Percentiles rank a stretch among this genome's conserved stretches.
These are phyloP conservation scores for Montipora sp. DNA, from an alignment of 64 coral and sea anemone genomes.

Conservation along the genomic window DNA sequence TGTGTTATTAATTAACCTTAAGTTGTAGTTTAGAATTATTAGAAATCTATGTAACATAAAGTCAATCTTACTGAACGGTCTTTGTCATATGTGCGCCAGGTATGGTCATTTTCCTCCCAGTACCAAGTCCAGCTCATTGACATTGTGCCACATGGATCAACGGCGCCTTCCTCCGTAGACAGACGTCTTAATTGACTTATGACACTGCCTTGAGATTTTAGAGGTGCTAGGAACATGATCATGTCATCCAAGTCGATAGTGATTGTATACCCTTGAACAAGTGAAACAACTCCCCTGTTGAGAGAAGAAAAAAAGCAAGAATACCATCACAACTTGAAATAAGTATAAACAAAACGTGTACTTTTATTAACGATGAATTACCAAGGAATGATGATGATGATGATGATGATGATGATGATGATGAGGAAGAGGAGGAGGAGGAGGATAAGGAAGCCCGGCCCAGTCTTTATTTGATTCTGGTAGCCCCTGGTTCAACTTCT, in stretches of 20 bases:
- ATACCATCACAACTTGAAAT: too few relatives aligned
- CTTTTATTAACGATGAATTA: too few relatives aligned
- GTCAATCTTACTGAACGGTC: background rate
- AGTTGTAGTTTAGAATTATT: too few relatives aligned
- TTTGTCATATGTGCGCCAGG: background rate
- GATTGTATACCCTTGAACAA: background rate
- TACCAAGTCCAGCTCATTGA: slow-evolving; percentile 79
- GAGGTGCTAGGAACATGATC: background rate
- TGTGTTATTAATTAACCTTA: too few relatives aligned
- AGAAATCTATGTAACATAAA: background rate
- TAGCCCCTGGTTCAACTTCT: too few relatives aligned
- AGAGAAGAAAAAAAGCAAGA: background rate
- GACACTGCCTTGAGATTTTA: background rate
- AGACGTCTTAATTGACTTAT: slow-evolving; percentile 36
- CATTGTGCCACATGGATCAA: background rate
- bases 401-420: too few relatives aligned
- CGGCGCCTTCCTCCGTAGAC: slow-evolving; percentile 47
- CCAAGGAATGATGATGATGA: too few relatives aligned
- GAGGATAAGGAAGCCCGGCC: too few relatives aligned
- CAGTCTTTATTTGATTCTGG: too few relatives aligned
- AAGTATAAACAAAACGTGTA: too few relatives aligned
- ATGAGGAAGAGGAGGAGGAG: too few relatives aligned
- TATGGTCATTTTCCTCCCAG: slow-evolving; percentile 47
- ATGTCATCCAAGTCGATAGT: slow-evolving; percentile 3
- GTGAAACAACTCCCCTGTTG: background rate